These are phyloP conservation scores for Linnaemya vulpina DNA, from an alignment of 2,888 invertebrate genomes.

Conservation along the genomic window DNA sequence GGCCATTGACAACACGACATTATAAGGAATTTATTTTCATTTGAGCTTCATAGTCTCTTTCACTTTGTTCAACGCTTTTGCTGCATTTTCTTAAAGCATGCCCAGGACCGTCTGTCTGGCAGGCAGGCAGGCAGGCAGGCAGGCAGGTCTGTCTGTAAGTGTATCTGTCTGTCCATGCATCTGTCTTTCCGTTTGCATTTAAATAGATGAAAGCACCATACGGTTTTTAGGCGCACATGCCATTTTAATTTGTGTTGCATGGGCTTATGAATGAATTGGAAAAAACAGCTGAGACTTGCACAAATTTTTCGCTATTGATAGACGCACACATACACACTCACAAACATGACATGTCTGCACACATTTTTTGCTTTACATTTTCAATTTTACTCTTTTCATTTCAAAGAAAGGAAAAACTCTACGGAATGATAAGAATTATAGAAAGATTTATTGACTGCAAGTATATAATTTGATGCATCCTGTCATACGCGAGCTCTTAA, in stretches of 20 bases:
- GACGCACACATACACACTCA: constrained; percentile 1
- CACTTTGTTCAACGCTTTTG: constrained; percentile 6
- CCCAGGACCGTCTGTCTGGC: not conserved
- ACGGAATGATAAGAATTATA: constrained; percentile 63
- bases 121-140: too few species aligned
- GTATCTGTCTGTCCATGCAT: not conserved
- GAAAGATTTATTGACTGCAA: constrained; percentile 65
- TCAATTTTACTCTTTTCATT: constrained; percentile 38
- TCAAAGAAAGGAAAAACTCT: constrained; percentile 50
- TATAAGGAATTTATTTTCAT: constrained; percentile 55
- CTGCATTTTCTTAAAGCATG: constrained; percentile 35
- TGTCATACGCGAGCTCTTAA: constrained; percentile 57
- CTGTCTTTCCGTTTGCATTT: constrained; percentile 15
- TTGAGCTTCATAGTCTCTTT: constrained; percentile 2
- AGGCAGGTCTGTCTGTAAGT: too few species aligned
- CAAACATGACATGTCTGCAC: not conserved
- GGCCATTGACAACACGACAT: constrained; percentile 61
- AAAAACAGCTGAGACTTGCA: constrained; percentile 71
- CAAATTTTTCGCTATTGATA: constrained; percentile 38
- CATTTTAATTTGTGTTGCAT: constrained; percentile 67
- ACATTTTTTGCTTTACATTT: not conserved
- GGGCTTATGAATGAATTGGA: constrained; percentile 70
- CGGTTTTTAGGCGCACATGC: constrained; percentile 68
- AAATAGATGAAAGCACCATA: constrained; percentile 59
- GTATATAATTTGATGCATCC: constrained; percentile 65